Conservation (phyloP, 2,113 vertebrate genomes). For the Elephas maximus region DNA sequence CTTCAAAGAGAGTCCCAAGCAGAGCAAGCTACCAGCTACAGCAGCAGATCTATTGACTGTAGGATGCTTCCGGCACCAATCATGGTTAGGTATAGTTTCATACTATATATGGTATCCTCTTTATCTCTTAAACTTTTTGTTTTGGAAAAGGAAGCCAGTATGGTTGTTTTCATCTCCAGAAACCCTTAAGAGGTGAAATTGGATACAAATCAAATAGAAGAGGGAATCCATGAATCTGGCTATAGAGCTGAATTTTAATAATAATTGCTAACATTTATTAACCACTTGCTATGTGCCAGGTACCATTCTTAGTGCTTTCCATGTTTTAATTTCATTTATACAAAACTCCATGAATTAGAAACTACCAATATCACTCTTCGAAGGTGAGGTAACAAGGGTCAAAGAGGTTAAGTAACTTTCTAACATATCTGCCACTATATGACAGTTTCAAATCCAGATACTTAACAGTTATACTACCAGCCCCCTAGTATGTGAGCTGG, state of each 20-base stretch:
- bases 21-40: not conserved
- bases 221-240: not conserved
- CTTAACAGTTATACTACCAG: not conserved
- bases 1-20: not conserved
- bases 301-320: not conserved
- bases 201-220: not conserved
- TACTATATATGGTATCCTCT: not conserved
- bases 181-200: not conserved
- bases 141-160: not conserved
- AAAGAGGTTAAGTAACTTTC: not conserved
- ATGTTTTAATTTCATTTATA: not conserved
- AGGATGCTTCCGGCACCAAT: not conserved
- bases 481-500: not conserved
- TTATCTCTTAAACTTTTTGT: not conserved
- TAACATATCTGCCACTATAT: not conserved
- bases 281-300: not conserved
- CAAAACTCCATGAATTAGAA: not conserved
- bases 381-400: not conserved
- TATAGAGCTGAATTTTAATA: not conserved
- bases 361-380: not conserved
- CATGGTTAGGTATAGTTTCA: not conserved
- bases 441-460: not conserved
- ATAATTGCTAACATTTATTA: not conserved
- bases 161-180: not conserved
- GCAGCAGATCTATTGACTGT: not conserved